Base-by-base conservation (phyloP, 2,888 invertebrate species). In the Thecocarcelia acutangulata region DNA sequence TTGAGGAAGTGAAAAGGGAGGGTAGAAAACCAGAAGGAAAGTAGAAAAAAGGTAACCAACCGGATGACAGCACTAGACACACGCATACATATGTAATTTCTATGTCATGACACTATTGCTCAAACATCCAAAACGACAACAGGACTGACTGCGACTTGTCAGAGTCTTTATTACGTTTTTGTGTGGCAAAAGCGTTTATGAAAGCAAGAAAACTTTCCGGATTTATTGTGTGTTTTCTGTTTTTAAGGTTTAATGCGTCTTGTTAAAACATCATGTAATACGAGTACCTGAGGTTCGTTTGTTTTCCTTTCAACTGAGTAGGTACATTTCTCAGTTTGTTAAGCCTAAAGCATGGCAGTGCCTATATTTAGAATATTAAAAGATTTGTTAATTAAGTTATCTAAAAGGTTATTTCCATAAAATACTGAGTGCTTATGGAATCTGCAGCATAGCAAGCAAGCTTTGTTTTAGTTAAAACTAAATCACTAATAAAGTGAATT, bases 1-100 rank as follows among this genome's bases (percentile, higher is more conserved):
- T 48, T 24, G 15, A 33, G 15, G 50, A n/a, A 59, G 15, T 42
- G 19, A 56, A 40, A 40, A 63, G 46, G 15, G 44, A n/a, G 44
- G 13, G n/a, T 44, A 15, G 13, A n/a, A n/a, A 15, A 5, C 24
- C 6, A 6, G 3, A 28, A 28, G 24, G n/a, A 19, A 21, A n/a
- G 13, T 1, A n/a, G 15, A 50, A 63, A 76, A 24, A 48, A 78
- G 70, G 66, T 75, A 82, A 76, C 64, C 64, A 74, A 74, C 74
- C 82, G 64, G 69, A 64, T 69, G 78, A 77, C 82, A 82, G 74
- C 64, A 74, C 58, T 78, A 74, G 78, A 78, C 59, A 69, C 40
- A 74, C 37, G 13, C 44, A 54, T 15, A 24, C 61, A 61, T 42
- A n/a, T n/a, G 42, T 33, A 12, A 3, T 28, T 40, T 5, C 3